A percentile compares a stretch with the other conserved stretches of the same genome.
phyloP scores from a whole-genome alignment of 2,888 invertebrate species.

The Ptycholaimellus sp. region DNA sequence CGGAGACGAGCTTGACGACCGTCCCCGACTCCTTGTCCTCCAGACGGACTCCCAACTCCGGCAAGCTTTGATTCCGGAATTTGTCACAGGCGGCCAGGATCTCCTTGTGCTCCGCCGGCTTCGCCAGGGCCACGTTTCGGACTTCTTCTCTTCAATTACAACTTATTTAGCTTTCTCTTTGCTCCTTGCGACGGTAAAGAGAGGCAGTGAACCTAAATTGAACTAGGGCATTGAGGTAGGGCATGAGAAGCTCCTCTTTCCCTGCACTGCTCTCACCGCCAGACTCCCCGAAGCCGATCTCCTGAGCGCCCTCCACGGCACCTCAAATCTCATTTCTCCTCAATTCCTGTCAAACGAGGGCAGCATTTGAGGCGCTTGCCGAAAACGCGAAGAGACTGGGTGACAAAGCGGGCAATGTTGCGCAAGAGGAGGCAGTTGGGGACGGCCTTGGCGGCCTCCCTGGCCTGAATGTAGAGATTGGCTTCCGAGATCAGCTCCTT shows the following conservation, averaged over 20 bases:
- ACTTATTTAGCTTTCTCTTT: neutral
- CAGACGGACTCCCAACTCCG: conserved; percentile 67
- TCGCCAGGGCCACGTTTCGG: no score
- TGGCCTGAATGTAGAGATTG: conserved; percentile 47
- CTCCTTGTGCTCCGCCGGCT: conserved; percentile 2
- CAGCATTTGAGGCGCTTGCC: no score
- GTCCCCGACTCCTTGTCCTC: conserved; percentile 46
- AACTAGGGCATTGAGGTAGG: conserved; percentile 59
- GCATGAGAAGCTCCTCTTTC: conserved; percentile 57
- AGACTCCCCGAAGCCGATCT: no score
- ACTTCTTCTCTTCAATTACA: neutral
- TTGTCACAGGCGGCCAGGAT: conserved; percentile 64
- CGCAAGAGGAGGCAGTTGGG: conserved; percentile 45
- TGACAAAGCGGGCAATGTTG: conserved; percentile 54
- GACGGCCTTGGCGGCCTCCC: conserved; percentile 29
- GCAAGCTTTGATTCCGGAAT: conserved; percentile 59
- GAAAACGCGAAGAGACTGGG: conserved; percentile 34
- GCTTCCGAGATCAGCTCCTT: conserved; percentile 58
- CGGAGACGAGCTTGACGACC: conserved; percentile 63
- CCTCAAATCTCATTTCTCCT: no score
- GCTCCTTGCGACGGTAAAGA: neutral
- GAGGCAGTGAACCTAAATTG: conserved; percentile 35
- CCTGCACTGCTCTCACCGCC: conserved; percentile 8
- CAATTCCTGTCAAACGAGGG: no score
- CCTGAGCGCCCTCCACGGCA: no score